Evolutionary conservation across 30 jellyfish, hydroid and myxozoan genomes (phyloP).

Genomic region (Aurelia coerulea): DNA sequence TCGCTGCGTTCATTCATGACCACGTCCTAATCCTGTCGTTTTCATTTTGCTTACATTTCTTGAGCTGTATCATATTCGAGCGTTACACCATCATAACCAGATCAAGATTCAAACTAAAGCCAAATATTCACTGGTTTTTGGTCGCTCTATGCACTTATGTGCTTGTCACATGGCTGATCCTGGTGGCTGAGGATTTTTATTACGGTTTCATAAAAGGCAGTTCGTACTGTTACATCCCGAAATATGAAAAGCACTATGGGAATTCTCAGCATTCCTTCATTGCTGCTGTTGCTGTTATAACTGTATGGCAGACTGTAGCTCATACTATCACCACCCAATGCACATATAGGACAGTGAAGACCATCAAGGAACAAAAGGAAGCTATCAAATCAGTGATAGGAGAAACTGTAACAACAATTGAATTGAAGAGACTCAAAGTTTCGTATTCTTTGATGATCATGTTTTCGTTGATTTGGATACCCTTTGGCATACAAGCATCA

Average conservation of each 20-base stretch:
- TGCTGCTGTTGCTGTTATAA: too few relatives aligned
- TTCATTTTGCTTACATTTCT: background rate
- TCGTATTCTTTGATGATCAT: background rate
- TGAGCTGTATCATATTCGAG: background rate
- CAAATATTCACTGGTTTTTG: constrained; percentile 4
- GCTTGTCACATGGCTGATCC: background rate
- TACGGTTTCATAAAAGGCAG: constrained; percentile 10
- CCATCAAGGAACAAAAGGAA: too few relatives aligned
- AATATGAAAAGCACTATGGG: background rate
- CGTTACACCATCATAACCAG: too few relatives aligned
- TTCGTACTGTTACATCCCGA: constrained; percentile 2
- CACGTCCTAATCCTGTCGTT: background rate
- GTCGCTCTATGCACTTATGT: background rate
- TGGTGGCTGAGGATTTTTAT: constrained; percentile 1
- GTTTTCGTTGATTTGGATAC: constrained; percentile 14
- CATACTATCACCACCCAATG: too few relatives aligned
- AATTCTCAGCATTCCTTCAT: background rate
- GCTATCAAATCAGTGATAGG: too few relatives aligned
- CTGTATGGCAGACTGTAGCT: too few relatives aligned
- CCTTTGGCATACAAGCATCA: constrained; percentile 3
- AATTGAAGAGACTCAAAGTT: background rate
- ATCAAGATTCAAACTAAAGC: constrained; percentile 1
- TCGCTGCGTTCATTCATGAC: too few relatives aligned
- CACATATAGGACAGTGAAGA: too few relatives aligned
- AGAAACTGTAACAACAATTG: too few relatives aligned